Conservation (phyloP, 2,888 invertebrate genomes). For the Oxyteleia sp. region DNA sequence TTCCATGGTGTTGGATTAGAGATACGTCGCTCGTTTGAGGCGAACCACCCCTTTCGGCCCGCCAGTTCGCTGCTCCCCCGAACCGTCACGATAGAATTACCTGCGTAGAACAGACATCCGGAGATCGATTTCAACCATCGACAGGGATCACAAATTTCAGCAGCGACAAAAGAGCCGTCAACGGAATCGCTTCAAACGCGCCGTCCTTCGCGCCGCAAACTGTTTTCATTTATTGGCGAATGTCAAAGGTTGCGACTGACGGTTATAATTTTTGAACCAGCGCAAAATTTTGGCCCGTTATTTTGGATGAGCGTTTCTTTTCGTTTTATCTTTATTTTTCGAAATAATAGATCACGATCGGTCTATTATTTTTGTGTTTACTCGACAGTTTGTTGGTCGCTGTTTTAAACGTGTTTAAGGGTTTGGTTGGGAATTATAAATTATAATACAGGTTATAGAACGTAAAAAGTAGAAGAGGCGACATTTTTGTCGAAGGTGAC, state of each 20-base stretch:
- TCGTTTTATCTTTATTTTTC: too few relatives aligned
- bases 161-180: constrained; percentile 60
- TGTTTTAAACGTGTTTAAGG: too few relatives aligned
- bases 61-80: constrained; percentile 63
- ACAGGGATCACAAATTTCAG: constrained; percentile 57
- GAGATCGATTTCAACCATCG: constrained; percentile 68
- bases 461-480: too few relatives aligned
- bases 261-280: neutral
- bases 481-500: too few relatives aligned
- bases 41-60: constrained; percentile 73
- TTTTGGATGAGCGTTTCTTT: neutral
- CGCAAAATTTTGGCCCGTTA: neutral
- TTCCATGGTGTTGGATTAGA: constrained; percentile 85
- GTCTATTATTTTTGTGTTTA: too few relatives aligned
- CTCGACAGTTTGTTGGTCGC: too few relatives aligned
- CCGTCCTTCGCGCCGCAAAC: constrained; percentile 27
- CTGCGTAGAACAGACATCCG: constrained; percentile 62
- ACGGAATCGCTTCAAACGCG: constrained; percentile 39
- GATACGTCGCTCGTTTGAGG: constrained; percentile 86
- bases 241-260: constrained; percentile 26
- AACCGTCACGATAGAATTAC: constrained; percentile 72
- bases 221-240: constrained; percentile 41
- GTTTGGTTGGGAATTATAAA: too few relatives aligned
- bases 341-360: neutral
- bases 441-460: too few relatives aligned